Evolutionary conservation across 2,113 vertebrate genomes (phyloP).

Genomic region (Oryzias curvinotus): DNA sequence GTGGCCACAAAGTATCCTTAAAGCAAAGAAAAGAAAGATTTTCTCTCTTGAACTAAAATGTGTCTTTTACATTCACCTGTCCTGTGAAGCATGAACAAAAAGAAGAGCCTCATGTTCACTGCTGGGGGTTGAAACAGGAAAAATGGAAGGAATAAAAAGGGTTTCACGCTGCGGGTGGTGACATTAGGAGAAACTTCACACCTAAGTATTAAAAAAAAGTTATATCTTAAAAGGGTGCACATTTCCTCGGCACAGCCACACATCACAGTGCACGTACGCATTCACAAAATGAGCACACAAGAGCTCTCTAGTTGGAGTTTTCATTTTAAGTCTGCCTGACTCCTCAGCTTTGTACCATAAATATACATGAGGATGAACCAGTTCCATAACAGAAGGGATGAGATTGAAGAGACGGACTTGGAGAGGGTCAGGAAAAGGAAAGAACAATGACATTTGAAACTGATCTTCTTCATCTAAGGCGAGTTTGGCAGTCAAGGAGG

Average conservation of each 20-base stretch:
- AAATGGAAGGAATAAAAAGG: slow-evolving; percentile 25
- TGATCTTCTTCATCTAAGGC: slow-evolving; percentile 33
- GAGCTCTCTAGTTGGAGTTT: slow-evolving; percentile 56
- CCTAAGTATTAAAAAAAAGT: slow-evolving; percentile 57
- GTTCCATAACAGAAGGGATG: slow-evolving; percentile 56
- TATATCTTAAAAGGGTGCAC: slow-evolving; percentile 47
- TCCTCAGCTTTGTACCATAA: slow-evolving; percentile 68
- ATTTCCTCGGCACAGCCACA: slow-evolving; percentile 32
- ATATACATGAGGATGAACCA: slow-evolving; percentile 72
- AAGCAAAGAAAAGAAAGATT: slow-evolving; percentile 30
- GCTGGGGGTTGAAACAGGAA: slow-evolving; percentile 16
- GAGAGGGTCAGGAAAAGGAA: slow-evolving; percentile 25
- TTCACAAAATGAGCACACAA: slow-evolving; percentile 41
- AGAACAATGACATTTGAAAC: slow-evolving; percentile 44
- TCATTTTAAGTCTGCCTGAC: slow-evolving; percentile 66
- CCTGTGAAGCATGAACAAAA: slow-evolving; percentile 51
- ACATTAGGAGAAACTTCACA: slow-evolving; percentile 51
- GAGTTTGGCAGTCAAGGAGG: slow-evolving; percentile 22
- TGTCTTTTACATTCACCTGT: slow-evolving; percentile 75
- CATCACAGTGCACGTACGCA: slow-evolving; percentile 7
- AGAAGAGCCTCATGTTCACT: slow-evolving; percentile 43
- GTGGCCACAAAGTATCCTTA: slow-evolving; percentile 24
- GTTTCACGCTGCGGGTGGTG: slow-evolving; percentile 40
- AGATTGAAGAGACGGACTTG: slow-evolving; percentile 10
- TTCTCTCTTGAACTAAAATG: slow-evolving; percentile 73